Base-by-base conservation (phyloP, 2,113 vertebrate genomes). In the Astur gentilis region DNA sequence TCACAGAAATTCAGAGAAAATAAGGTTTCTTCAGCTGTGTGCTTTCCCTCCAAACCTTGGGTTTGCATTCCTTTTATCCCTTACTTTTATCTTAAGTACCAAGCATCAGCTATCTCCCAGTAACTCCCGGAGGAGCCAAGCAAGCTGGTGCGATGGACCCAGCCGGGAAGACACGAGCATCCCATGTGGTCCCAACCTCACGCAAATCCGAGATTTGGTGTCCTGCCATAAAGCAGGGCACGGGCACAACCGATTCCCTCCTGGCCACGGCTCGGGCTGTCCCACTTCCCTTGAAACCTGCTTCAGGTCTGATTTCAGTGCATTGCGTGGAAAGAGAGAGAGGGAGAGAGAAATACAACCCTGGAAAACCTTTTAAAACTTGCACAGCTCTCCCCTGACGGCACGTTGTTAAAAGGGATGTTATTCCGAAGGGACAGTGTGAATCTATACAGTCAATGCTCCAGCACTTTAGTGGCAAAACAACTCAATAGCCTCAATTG, bases 401-500 rank as follows among this genome's bases (percentile, higher is more conserved):
- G 93, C 47, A 36, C 84, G 29, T 34, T 83, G 85, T 87, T 96
- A 89, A 95, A 94, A 91, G 82, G 88, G 88, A 93, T 89, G 94
- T 91, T 84, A 90, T 93, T 83, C 96, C 38, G 7, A 73, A 64
- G 94, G 87, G 87, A 93, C 58, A 76, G 60, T 58, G 66, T 57
- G 91, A 94, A 94, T 90, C 81, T 82, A 93, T 86, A 65, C 73
- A 79, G 88, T 94, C 93, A 66, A 89, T 79, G 71, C 83, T 92
- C 83, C 83, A 83, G 81, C 81, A 73, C 60, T 95, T 93, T 36
- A 94, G 96, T 78, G 92, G 93, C 95, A 94, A 95, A 95, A 96
- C 92, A 96, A 96, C 96, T 97, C 97, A 97, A 97, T 97, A 97
- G 82, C 64, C 61, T 88, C 89, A 82, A 96, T 65, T 91, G 97